Evolutionary conservation across 2,888 invertebrate species (phyloP).

Genomic region (Eupithecia vulgata): DNA sequence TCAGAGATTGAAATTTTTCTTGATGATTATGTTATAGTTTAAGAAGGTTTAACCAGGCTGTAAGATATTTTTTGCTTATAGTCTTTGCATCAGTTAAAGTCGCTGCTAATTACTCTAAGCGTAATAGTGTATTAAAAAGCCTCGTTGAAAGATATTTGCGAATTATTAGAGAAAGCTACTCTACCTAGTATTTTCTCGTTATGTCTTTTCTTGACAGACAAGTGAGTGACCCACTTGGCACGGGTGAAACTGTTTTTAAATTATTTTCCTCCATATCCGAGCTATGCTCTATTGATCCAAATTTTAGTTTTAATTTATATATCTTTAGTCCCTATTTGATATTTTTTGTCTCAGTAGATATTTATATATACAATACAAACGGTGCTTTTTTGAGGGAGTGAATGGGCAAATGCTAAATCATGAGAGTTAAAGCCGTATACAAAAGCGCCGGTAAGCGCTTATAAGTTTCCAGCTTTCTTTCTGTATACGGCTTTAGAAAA

Average conservation of each 20-base stretch:
- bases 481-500: no score
- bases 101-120: not conserved
- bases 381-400: no score
- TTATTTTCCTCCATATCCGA: conserved; percentile 55
- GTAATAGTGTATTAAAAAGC: conserved; percentile 40
- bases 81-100: not conserved
- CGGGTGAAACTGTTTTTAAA: conserved; percentile 58
- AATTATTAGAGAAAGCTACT: conserved; percentile 48
- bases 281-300: conserved; percentile 37
- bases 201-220: conserved; percentile 64
- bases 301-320: conserved; percentile 12
- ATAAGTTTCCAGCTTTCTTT: no score
- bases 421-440: no score
- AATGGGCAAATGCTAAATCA: no score
- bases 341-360: not conserved
- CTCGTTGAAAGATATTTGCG: conserved; percentile 43
- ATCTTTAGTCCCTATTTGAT: not conserved
- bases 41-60: not conserved
- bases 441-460: no score
- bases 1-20: not conserved
- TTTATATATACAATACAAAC: no score
- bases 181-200: conserved; percentile 56
- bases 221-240: conserved; percentile 80
- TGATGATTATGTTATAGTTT: not conserved
- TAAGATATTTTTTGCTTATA: not conserved